Percentiles rank a stretch among this genome's conserved stretches.
Evolutionary conservation across 2,888 invertebrate genomes (phyloP).

Genomic region (Ophraella communa): DNA sequence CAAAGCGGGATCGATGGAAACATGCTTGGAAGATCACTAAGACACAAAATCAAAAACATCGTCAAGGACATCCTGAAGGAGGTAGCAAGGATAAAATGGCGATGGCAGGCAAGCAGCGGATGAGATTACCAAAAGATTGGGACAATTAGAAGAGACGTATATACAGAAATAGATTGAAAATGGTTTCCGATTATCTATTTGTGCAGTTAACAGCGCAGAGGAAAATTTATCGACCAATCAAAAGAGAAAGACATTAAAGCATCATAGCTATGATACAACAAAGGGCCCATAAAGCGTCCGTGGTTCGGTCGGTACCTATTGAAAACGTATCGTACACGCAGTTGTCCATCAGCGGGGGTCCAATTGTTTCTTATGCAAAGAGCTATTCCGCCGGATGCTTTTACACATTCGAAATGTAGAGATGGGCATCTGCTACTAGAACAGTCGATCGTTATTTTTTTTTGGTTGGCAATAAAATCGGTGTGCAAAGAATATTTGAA

Average conservation of each 20-base stretch:
- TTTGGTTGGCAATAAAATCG: too few relatives aligned
- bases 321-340: conserved; percentile 45
- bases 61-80: too few relatives aligned
- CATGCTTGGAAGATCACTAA: too few relatives aligned
- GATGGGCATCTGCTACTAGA: background rate
- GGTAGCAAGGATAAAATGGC: too few relatives aligned
- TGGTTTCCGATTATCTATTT: background rate
- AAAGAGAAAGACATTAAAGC: conserved; percentile 44
- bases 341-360: conserved; percentile 51
- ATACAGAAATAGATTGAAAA: too few relatives aligned
- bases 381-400: conserved; percentile 48
- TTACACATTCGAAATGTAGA: background rate
- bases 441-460: background rate
- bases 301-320: conserved; percentile 47
- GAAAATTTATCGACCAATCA: conserved; percentile 50
- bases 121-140: too few relatives aligned
- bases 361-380: conserved; percentile 54
- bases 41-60: too few relatives aligned
- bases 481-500: too few relatives aligned
- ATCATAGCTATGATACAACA: conserved; percentile 39
- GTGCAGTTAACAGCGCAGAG: background rate
- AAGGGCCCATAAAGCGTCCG: conserved; percentile 46
- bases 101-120: too few relatives aligned
- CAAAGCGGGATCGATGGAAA: too few relatives aligned
- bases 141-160: too few relatives aligned